phyloP scores from a whole-genome alignment of 2,113 vertebrate species.

The Galeopterus variegatus region DNA sequence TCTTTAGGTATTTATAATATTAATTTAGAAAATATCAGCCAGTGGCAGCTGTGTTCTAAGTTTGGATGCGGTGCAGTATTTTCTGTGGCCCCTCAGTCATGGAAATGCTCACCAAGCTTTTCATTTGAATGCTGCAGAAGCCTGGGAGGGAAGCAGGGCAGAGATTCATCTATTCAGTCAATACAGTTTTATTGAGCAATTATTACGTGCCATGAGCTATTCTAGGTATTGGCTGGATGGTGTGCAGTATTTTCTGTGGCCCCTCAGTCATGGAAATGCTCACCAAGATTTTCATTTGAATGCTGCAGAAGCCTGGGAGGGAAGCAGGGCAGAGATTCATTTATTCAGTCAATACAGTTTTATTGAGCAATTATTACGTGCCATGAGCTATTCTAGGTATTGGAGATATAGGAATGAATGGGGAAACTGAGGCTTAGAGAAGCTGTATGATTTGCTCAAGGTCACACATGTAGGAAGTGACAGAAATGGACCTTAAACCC shows the following conservation, averaged over 20 bases:
- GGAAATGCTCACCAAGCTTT: neutral
- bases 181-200: neutral
- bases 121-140: neutral
- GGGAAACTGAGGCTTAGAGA: neutral
- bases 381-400: neutral
- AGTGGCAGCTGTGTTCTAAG: neutral
- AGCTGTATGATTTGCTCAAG: neutral
- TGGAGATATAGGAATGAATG: neutral
- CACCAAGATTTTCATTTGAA: neutral
- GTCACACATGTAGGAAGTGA: neutral
- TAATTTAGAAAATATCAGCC: neutral
- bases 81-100: neutral
- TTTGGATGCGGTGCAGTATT: neutral
- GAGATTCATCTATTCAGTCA: neutral
- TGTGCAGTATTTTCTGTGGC: neutral
- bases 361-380: neutral
- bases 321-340: neutral
- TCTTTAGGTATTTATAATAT: neutral
- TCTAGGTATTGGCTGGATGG: no score
- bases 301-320: neutral
- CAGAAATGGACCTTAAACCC: neutral
- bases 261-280: neutral
- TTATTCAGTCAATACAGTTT: neutral
- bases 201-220: neutral
- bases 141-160: neutral